phyloP scores from a whole-genome alignment of 2,113 vertebrate species.

The Alaudala cheleensis region DNA sequence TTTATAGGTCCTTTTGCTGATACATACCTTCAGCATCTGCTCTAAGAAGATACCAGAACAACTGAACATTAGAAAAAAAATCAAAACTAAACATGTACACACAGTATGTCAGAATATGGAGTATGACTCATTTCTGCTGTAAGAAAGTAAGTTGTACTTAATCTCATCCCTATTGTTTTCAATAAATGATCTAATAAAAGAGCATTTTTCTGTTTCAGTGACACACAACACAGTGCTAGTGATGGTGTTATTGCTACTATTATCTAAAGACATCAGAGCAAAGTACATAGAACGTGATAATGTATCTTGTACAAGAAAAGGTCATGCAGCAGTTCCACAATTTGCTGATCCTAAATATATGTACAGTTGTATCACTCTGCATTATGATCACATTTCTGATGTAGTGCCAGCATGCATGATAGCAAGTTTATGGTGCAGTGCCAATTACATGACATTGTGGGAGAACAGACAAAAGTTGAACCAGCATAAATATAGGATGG shows the following conservation, averaged over 20 bases:
- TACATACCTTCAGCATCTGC: background rate
- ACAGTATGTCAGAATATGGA: background rate
- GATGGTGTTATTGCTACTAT: constrained; percentile 4
- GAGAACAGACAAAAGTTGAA: constrained; percentile 45
- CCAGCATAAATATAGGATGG: constrained; percentile 40
- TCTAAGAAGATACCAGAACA: background rate
- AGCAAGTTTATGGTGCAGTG: constrained; percentile 11
- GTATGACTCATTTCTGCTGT: background rate
- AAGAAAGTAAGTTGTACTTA: background rate
- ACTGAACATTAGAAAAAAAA: background rate
- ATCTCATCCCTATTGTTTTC: background rate
- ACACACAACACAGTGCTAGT: background rate
- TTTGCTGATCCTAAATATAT: constrained; percentile 34
- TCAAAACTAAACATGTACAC: background rate
- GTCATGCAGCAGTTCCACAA: constrained; percentile 16
- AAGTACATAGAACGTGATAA: background rate
- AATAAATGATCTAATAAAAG: background rate
- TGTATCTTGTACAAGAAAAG: background rate
- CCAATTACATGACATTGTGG: constrained; percentile 6
- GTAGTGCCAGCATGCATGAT: background rate
- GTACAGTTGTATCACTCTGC: background rate
- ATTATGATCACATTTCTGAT: constrained; percentile 41
- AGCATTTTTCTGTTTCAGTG: background rate
- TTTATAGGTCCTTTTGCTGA: background rate
- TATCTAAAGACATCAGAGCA: constrained; percentile 43